Percentiles rank a stretch among this genome's conserved stretches.
Conservation (phyloP, 2,888 invertebrate species). For the Mactromeris polynyma region DNA sequence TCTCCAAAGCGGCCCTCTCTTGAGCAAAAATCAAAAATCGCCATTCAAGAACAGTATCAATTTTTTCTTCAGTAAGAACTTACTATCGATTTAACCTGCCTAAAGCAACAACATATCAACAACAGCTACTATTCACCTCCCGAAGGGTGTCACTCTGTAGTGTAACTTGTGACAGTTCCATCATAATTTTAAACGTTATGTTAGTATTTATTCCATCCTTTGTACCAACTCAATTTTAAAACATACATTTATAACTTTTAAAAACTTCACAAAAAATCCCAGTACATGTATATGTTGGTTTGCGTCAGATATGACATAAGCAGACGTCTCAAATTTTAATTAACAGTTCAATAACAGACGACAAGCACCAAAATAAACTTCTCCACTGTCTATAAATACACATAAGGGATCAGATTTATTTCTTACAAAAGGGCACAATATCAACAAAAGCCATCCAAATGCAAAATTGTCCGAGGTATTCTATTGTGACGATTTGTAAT, state of each 20-base stretch:
- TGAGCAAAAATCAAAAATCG: too few relatives aligned
- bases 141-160: too few relatives aligned
- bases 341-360: not conserved
- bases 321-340: not conserved
- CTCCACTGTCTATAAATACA: constrained; percentile 7
- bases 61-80: too few relatives aligned
- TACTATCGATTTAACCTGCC: too few relatives aligned
- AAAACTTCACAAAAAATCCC: not conserved
- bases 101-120: too few relatives aligned
- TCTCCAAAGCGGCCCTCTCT: too few relatives aligned
- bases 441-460: not conserved
- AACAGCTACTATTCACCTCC: too few relatives aligned
- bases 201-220: too few relatives aligned
- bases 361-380: constrained; percentile 6
- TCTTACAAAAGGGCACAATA: not conserved
- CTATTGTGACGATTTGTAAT: not conserved
- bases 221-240: too few relatives aligned
- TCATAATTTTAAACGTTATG: too few relatives aligned
- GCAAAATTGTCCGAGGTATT: not conserved
- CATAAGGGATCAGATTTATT: not conserved
- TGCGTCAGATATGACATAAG: not conserved
- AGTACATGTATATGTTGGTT: not conserved
- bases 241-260: not conserved
- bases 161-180: too few relatives aligned
- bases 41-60: too few relatives aligned